Evolutionary conservation across 1,140 invertebrate species (phyloP), one percentile per base, ranked within the genome.

Genomic region (Samia ricini): DNA sequence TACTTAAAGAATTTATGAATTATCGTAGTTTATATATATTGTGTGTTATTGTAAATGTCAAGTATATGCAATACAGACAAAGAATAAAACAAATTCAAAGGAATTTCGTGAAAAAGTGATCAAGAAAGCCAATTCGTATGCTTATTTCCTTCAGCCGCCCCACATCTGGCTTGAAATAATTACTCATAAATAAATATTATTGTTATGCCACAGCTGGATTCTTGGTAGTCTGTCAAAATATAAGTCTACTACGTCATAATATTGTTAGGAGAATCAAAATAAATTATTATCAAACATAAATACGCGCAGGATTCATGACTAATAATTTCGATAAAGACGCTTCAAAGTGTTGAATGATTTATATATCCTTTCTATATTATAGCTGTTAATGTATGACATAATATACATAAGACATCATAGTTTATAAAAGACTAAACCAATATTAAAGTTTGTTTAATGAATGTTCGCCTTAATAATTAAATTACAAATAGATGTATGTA

Each of bases 281-380:
- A 49, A 59, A 23, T 24, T 18, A 22, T 24, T 19, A 56, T 33
- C 26, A 33, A 15, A 7, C 29, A 20, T 42, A 24, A 48, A 23
- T 29, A 36, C 10, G 15, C 50, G 50, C 22, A 59, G 21, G 21
- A 22, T 21, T 60, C 60, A 51, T 66, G 60, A 66, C 60, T 62
- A 58, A 61, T 61, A 33, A 50, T 19, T 50, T 12, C 23, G 15
- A 3, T 55, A 33, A 59, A 66, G 58, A 22, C 59, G n/a, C 18
- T 62, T 54, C 59, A 55, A 65, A 62, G 15, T 59, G 50, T 59
- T 12, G 20, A 62, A 48, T 59, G 63, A 65, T 65, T 65, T 61
- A 61, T 55, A 42, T 42, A 15, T 15, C 7, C 12, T 42, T 0
- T 42, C 4, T 42, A 1, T 42, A 42, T 12, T 42, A 42, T 42